Base-by-base conservation (phyloP, 2,888 invertebrate species). In the Troides helena region DNA sequence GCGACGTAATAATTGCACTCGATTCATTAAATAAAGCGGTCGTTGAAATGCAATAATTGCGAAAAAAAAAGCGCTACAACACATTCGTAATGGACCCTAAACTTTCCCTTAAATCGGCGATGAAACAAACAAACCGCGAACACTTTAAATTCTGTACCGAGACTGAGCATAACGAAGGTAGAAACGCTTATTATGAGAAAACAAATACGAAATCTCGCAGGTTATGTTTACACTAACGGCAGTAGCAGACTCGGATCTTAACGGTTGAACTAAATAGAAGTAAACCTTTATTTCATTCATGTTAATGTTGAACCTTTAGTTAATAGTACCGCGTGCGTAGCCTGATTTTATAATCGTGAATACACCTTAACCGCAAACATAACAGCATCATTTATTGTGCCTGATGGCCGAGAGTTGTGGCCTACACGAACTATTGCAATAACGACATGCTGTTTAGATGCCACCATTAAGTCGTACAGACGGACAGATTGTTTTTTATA, bases 71-170 rank as follows among this genome's bases (percentile, higher is more conserved):
- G 14, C 10, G 23, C 10, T 2, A 6, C 6, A 0, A 5, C n/a
- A 58, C 6, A 12, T 6, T 57, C 17, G 57, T 63, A 46, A 61
- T 50, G 10, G 12, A 4, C 36, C 7, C 36, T 23, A 36, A 62
- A 57, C 65, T 69, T 69, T 69, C 64, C 57, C 46, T 65, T 61
- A 50, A 69, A 46, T 62, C 61, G 30, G 61, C 56, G 25, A 69
- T 64, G 64, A 61, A 65, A 68, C 43, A 68, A 65, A 60, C 25
- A 61, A 57, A 69, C 56, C 46, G 56, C 43, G 43, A 69, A 62
- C 36, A 43, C 10, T 39, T 58, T 30, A 62, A 46, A 36, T 46
- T 62, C 58, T 56, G 30, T 21, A 23, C 62, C n/a, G 17, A 21
- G 10, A 18, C 5, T 18, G 10, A 14, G 12, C 46, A 46, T 18